Base-by-base conservation (phyloP, 2,888 invertebrate species). In the Erebia epiphron region DNA sequence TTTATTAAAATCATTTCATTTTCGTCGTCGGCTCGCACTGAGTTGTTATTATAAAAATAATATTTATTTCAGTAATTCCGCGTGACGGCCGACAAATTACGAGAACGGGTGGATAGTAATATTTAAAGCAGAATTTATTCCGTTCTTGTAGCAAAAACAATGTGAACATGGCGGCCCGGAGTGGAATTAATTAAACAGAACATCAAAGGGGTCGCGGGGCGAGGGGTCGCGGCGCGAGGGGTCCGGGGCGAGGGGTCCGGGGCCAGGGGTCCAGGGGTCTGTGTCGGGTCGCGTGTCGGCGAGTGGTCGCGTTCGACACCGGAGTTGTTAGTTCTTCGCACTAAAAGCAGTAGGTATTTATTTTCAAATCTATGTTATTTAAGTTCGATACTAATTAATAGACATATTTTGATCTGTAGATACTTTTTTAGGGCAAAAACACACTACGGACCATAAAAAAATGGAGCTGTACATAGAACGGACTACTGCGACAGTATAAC, bases 101-200 rank as follows among this genome's bases (percentile, higher is more conserved):
- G 18, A 14, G 18, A 21, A 62, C 18, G 61, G 60, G 21, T 21
- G 46, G 61, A 13, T 13, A 46, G 62, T 49, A 62, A 62, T 49
- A 14, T 62, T 62, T 62, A 62, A 49, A 62, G 62, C 49, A 14
- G 21, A 62, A 62, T 62, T 62, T 62, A 62, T 62, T 62, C 46
- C 21, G 62, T 14, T 21, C 21, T 26, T 49, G 62, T 62, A 8
- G 26, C 62, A 26, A 46, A 49, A 49, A 21, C 62, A 21, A 26
- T 49, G 62, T 49, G 62, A 21, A 61, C 49, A 49, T 21, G 62
- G n/a, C 46, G 49, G 21, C 62, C 46, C 46, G 49, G 49, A 62
- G 46, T 49, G 62, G 62, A 62, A 62, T 62, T 62, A 62, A 62
- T 62, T 62, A 62, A 62, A 62, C n/a, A 14, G 62, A 49, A 49